Conservation (phyloP, 2,797 vertebrate genomes). For the Centroberyx gerrardi region DNA sequence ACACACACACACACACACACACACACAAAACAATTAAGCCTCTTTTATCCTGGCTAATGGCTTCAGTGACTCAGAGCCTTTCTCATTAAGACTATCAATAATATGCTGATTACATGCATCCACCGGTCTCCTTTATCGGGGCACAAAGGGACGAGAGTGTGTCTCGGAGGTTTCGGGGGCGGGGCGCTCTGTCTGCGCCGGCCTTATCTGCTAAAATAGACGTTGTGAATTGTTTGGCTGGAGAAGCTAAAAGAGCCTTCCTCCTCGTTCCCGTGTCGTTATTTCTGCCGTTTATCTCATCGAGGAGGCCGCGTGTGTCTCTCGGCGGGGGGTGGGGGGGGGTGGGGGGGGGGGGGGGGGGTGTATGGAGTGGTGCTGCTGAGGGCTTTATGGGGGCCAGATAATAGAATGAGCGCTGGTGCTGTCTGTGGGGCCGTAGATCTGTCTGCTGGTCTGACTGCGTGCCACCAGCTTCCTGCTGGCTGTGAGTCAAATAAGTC, state of each 20-base stretch:
- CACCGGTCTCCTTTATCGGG: conserved; percentile 70
- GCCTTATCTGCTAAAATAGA: conserved; percentile 71
- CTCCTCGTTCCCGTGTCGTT: conserved; percentile 31
- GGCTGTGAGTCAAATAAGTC: conserved; percentile 17
- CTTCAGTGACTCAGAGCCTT: conserved; percentile 82
- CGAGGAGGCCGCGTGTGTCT: conserved; percentile 38
- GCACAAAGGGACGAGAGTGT: conserved; percentile 73
- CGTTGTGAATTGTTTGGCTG: conserved; percentile 62
- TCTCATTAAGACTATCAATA: conserved; percentile 88
- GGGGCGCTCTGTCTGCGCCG: conserved; percentile 31
- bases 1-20: conserved; percentile 52
- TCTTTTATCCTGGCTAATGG: conserved; percentile 85
- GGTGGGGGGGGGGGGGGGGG: not conserved
- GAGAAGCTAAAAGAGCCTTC: conserved; percentile 32
- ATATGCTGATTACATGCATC: conserved; percentile 84
- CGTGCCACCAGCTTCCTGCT: not conserved
- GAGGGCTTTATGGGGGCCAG: conserved; percentile 53
- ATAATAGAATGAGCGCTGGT: conserved; percentile 46
- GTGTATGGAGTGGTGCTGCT: conserved; percentile 51
- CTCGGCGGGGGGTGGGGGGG: conserved; percentile 26
- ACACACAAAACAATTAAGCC: conserved; percentile 85
- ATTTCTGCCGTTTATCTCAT: conserved; percentile 56
- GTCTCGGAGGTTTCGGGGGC: conserved; percentile 57
- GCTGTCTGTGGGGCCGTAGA: conserved; percentile 18
- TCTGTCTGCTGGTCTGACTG: conserved; percentile 36